These are phyloP conservation scores for Muscicapa striata DNA, from an alignment of 2,797 vertebrate genomes.

Conservation along the genomic window DNA sequence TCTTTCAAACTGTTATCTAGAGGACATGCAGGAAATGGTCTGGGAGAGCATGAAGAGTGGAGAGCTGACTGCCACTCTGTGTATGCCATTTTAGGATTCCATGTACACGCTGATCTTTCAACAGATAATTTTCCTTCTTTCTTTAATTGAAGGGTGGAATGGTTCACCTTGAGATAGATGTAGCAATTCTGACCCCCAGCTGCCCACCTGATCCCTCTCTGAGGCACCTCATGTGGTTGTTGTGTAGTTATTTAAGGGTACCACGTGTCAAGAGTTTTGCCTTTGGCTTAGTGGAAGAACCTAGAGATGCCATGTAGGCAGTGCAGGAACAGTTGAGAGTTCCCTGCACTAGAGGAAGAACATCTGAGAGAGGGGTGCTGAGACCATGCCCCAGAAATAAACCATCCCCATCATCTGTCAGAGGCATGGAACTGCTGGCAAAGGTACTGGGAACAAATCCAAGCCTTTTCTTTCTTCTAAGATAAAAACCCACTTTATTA, in stretches of 20 bases:
- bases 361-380: not conserved
- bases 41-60: not conserved
- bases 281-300: not conserved
- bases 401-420: not conserved
- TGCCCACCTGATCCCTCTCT: not conserved
- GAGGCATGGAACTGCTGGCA: not conserved
- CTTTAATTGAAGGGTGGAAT: not conserved
- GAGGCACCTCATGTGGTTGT: not conserved
- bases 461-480: not conserved
- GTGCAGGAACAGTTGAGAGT: not conserved
- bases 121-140: not conserved
- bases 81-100: not conserved
- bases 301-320: not conserved
- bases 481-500: not conserved
- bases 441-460: not conserved
- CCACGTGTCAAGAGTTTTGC: not conserved
- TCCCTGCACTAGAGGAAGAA: not conserved
- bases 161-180: not conserved
- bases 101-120: not conserved
- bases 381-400: not conserved
- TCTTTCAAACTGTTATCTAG: not conserved
- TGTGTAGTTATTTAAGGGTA: not conserved
- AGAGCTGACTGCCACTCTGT: not conserved
- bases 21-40: not conserved
- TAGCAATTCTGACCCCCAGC: accelerated